These are phyloP conservation scores for Corydoras maculifer DNA, from an alignment of 2,113 vertebrate genomes.

Conservation along the genomic window DNA sequence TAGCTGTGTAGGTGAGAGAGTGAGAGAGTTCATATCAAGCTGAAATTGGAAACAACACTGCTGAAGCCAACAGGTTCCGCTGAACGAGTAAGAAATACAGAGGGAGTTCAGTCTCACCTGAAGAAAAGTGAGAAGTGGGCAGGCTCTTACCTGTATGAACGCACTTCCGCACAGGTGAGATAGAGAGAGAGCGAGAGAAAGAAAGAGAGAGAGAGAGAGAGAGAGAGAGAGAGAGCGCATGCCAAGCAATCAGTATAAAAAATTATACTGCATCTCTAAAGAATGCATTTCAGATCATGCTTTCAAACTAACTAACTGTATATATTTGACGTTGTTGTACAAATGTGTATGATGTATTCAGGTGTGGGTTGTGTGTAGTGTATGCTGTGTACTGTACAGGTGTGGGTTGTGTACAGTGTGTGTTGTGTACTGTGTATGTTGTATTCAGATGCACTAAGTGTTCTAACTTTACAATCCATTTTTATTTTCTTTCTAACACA, in stretches of 20 bases:
- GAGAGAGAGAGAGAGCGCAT: too few relatives aligned
- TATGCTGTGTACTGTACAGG: too few relatives aligned
- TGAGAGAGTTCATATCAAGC: constrained; percentile 48
- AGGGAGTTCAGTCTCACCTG: constrained; percentile 65
- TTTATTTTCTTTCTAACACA: too few relatives aligned
- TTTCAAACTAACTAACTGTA: too few relatives aligned
- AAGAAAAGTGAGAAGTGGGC: constrained; percentile 57
- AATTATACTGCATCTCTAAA: neutral
- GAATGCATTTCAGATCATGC: neutral
- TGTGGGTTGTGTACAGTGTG: too few relatives aligned
- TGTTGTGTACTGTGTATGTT: too few relatives aligned
- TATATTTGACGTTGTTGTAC: too few relatives aligned
- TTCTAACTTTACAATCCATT: too few relatives aligned
- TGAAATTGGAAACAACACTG: neutral
- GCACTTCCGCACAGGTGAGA: constrained; percentile 89
- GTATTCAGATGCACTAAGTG: too few relatives aligned
- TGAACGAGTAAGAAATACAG: neutral
- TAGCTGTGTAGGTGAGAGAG: constrained; percentile 66
- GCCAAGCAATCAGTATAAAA: too few relatives aligned
- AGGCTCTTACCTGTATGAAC: constrained; percentile 54
- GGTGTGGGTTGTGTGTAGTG: too few relatives aligned
- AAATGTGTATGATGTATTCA: too few relatives aligned
- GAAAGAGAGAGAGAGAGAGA: neutral
- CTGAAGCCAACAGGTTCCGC: neutral
- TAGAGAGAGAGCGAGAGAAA: constrained; percentile 8